Conservation (phyloP, 2,888 invertebrate species). For the Cephalotes varians region DNA sequence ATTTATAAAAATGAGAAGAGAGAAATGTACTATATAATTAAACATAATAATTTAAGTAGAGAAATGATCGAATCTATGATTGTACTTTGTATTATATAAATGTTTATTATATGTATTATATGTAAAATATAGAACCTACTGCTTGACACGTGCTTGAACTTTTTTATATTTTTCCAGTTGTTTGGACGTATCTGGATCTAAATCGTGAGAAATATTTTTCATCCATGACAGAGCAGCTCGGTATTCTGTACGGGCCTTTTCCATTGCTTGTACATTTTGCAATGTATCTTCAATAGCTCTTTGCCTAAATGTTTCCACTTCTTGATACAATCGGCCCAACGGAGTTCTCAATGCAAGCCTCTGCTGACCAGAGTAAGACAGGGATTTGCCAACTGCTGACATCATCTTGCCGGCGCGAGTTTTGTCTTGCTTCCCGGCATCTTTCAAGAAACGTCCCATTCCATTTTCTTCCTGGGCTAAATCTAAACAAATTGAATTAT, state of each 20-base stretch:
- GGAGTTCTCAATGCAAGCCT: conserved; percentile 95
- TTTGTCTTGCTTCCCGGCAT: conserved; percentile 95
- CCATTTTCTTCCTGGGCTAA: conserved; percentile 98
- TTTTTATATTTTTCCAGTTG: conserved; percentile 98
- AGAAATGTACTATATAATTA: neutral
- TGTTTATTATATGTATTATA: no score
- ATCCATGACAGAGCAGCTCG: conserved; percentile 98
- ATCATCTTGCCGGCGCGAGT: conserved; percentile 95
- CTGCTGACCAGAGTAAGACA: conserved; percentile 96
- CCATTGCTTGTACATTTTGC: conserved; percentile 96
- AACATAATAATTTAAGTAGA: neutral
- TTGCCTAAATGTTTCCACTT: conserved; percentile 98
- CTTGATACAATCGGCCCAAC: conserved; percentile 95
- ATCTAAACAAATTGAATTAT: conserved; percentile 84
- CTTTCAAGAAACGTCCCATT: conserved; percentile 97
- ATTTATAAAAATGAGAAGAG: neutral
- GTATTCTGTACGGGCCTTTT: conserved; percentile 97
- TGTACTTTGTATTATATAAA: neutral
- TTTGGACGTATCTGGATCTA: conserved; percentile 98
- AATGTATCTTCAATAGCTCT: conserved; percentile 98
- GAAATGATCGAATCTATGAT: neutral
- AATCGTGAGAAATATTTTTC: conserved; percentile 97
- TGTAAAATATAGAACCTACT: conserved; percentile 83
- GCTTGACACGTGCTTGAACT: conserved; percentile 92
- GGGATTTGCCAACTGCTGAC: conserved; percentile 93